Evolutionary conservation across 2,113 vertebrate genomes (phyloP).

Genomic region (Ramphastos sulfuratus): DNA sequence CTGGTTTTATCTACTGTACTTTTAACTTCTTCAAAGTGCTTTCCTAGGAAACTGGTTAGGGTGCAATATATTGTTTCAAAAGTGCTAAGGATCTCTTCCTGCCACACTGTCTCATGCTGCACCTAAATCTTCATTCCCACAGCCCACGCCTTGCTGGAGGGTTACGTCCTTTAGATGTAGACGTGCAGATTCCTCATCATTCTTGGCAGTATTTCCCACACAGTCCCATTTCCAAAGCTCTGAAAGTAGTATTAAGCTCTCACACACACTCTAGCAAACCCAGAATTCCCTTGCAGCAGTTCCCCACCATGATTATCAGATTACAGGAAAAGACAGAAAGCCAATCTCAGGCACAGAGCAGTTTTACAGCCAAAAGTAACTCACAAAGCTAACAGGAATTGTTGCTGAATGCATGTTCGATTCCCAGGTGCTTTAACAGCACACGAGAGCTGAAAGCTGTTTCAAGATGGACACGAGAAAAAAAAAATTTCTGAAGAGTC

Average conservation of each 20-base stretch:
- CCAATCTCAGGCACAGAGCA: neutral
- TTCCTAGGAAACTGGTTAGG: neutral
- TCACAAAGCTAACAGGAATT: neutral
- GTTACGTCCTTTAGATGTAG: neutral
- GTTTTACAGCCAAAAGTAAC: neutral
- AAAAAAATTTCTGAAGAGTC: neutral
- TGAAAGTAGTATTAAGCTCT: neutral
- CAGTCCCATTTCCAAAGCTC: neutral
- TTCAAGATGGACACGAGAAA: neutral
- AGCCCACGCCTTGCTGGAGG: neutral
- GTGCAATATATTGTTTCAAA: neutral
- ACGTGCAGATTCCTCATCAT: neutral
- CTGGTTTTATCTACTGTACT: neutral
- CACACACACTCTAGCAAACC: neutral
- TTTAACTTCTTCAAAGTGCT: neutral
- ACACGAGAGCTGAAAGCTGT: fast-evolving
- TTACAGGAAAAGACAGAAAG: neutral
- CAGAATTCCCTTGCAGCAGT: neutral
- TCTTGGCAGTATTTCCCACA: neutral
- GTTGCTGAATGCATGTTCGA: neutral
- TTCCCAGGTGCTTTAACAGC: neutral
- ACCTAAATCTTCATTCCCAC: neutral
- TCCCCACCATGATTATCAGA: neutral
- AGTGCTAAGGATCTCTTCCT: neutral
- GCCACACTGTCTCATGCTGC: neutral